Base-by-base conservation (phyloP, 2,113 vertebrate species). In the Protobothrops mucrosquamatus region DNA sequence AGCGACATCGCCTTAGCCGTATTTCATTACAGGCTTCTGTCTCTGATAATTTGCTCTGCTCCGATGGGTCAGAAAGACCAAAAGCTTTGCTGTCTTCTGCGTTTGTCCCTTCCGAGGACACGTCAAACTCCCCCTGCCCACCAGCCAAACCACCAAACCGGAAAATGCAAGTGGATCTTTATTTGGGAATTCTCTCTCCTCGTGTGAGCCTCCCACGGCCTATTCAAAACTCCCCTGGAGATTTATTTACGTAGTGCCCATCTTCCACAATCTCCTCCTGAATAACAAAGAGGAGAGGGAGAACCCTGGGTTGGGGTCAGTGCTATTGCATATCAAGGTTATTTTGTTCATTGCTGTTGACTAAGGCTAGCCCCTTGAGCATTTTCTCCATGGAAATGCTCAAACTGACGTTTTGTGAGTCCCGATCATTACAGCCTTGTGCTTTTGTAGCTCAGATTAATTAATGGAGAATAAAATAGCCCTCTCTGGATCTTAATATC, bases 41-140 rank as follows among this genome's bases (percentile, higher is more conserved):
- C 92, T 52, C 0, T 0, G 59, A 69, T 88, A 54, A 94, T 96
- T 94, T 94, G 92, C 89, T 85, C 0, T 0, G 85, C 57, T 0
- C 86, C 74, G 3, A 55, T 3, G 3, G 94, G 81, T 52, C 59
- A 43, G 92, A 92, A 93, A 55, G 89, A 29, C 2, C 0, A 89
- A n/a, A 88, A 29, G 64, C 85, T 89, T 93, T 56, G n/a, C 92
- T 91, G 48, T 46, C 92, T 0, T 0, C 29, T 10, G 11, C 43
- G 23, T 6, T 43, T 61, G n/a, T 88, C 85, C 34, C 4, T 29
- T 2, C 0, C 2, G 74, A 81, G 0, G 0, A 0, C 20, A 8
- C 48, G 69, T 92, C 91, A 26, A 85, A 56, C 64, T 94, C 87
- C 69, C 51, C 94, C 90, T 92, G 39, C 64, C 90, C 69, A 4